A percentile compares a stretch with the other conserved stretches of the same genome.
Conservation (phyloP, 1,140 invertebrate genomes). For the Penaeus vannamei region DNA sequence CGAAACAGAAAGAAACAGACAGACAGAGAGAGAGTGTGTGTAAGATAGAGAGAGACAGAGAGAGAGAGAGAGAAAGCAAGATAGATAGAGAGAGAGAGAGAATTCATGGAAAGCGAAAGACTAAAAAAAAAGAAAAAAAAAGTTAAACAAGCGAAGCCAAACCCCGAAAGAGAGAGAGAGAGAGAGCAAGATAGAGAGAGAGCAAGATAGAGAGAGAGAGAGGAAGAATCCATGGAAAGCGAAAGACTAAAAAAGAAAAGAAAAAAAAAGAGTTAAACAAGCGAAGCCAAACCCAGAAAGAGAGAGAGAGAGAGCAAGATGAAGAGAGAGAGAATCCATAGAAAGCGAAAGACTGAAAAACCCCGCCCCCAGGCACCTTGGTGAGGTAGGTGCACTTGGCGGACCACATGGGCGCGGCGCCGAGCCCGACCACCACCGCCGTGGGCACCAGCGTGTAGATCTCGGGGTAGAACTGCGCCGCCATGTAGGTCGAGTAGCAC, state of each 20-base stretch:
- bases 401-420: slow-evolving; percentile 96
- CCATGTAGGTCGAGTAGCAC: slow-evolving; percentile 94
- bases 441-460: slow-evolving; percentile 94
- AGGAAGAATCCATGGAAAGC: neutral
- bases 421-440: slow-evolving; percentile 88
- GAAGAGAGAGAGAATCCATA: neutral
- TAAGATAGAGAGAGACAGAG: too few species aligned
- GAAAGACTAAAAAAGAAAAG: too few species aligned
- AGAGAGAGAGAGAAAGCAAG: too few species aligned
- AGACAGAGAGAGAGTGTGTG: neutral
- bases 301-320: neutral
- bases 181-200: slow-evolving; percentile 3
- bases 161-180: slow-evolving; percentile 26
- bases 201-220: neutral
- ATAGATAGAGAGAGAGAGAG: too few species aligned
- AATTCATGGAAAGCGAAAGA: too few species aligned
- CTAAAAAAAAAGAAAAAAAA: too few species aligned
- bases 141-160: too few species aligned
- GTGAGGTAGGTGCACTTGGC: slow-evolving; percentile 96
- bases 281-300: neutral
- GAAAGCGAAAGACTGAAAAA: too few species aligned
- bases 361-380: slow-evolving; percentile 73
- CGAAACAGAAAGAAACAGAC: neutral
- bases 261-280: neutral
- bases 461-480: slow-evolving; percentile 90